phyloP scores from a whole-genome alignment of 2,797 vertebrate genomes.

The Kryptolebias ocellatus region DNA sequence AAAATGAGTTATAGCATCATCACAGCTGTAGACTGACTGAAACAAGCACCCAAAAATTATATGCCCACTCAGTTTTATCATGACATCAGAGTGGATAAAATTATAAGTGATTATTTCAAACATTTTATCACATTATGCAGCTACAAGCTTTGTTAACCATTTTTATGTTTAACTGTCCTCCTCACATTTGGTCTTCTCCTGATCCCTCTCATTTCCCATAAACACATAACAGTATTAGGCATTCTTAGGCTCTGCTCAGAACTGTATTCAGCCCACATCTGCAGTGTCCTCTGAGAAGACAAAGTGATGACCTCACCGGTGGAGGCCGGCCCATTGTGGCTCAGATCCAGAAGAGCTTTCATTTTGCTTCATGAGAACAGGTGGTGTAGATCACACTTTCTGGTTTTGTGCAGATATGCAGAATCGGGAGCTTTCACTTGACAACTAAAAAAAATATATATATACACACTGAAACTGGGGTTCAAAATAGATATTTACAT shows the following conservation, averaged over 20 bases:
- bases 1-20: background rate
- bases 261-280: constrained; percentile 37
- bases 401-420: background rate
- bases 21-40: constrained; percentile 1
- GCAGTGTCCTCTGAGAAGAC: constrained; percentile 49
- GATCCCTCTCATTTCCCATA: constrained; percentile 1
- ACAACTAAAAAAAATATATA: background rate
- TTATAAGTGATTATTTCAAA: too few relatives aligned
- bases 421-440: background rate
- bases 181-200: constrained; percentile 1
- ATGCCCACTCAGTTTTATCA: too few relatives aligned
- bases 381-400: constrained; percentile 4
- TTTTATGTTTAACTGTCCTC: background rate
- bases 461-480: background rate
- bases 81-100: too few relatives aligned
- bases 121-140: too few relatives aligned
- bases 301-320: constrained; percentile 38
- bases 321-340: constrained; percentile 43
- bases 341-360: constrained; percentile 29
- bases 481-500: background rate
- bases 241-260: constrained; percentile 7
- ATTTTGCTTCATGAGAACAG: constrained; percentile 8
- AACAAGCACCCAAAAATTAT: background rate
- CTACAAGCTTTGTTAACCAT: too few relatives aligned
- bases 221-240: background rate